A percentile compares a stretch with the other conserved stretches of the same genome.
Conservation (phyloP, 2,113 vertebrate species). For the Pseudorhombus dupliciocellatus region DNA sequence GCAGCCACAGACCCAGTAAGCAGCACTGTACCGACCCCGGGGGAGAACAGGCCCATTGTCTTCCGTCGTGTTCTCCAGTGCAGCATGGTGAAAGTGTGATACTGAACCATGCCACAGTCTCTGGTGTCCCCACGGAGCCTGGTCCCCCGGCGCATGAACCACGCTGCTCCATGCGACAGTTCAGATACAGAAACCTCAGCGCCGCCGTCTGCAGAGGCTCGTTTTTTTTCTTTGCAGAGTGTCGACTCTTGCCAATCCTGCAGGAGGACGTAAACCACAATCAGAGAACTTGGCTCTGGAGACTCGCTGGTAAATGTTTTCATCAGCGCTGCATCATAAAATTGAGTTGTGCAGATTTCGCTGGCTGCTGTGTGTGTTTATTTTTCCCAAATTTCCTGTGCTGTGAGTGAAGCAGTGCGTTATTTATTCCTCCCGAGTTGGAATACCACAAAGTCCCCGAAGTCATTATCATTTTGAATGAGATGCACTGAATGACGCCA, state of each 20-base stretch:
- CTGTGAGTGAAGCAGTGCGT: conserved; percentile 31
- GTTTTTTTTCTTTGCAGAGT: too few species aligned
- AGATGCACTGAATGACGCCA: conserved; percentile 40
- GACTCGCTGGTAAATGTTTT: conserved; percentile 12
- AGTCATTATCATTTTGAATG: conserved; percentile 59
- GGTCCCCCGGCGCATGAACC: background rate
- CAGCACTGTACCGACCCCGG: too few species aligned
- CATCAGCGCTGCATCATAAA: conserved; percentile 21
- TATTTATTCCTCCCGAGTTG: conserved; percentile 60
- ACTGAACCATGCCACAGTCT: too few species aligned
- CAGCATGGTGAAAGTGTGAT: too few species aligned
- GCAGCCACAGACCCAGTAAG: too few species aligned
- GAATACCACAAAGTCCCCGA: conserved; percentile 52
- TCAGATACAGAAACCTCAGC: background rate
- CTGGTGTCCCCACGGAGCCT: too few species aligned
- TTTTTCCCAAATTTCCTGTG: conserved; percentile 52
- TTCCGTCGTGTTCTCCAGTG: too few species aligned
- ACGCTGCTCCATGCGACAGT: background rate
- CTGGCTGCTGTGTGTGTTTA: conserved; percentile 49
- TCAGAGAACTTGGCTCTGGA: conserved; percentile 27
- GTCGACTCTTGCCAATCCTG: conserved; percentile 5
- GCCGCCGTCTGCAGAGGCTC: background rate
- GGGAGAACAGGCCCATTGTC: too few species aligned
- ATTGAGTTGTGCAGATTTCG: conserved; percentile 16
- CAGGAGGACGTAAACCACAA: conserved; percentile 33